Conservation (phyloP, 2,888 invertebrate species). For the Cetonia aurata region DNA sequence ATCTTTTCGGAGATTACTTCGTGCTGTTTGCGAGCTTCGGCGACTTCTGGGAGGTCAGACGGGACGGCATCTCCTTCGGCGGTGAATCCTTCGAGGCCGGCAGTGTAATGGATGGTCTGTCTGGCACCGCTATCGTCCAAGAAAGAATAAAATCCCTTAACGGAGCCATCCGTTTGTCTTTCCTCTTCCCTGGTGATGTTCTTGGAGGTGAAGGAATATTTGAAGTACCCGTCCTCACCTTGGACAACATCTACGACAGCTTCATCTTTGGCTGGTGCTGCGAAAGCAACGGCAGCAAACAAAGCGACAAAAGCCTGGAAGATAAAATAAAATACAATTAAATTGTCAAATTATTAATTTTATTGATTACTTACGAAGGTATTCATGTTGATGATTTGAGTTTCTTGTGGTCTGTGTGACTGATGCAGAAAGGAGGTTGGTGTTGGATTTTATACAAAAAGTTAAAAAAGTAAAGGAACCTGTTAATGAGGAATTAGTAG, state of each 20-base stretch:
- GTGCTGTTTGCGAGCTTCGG: constrained; percentile 36
- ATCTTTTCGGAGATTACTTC: constrained; percentile 37
- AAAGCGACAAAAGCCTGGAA: constrained; percentile 24
- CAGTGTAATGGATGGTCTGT: constrained; percentile 42
- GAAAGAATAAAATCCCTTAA: constrained; percentile 40
- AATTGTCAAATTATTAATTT: neutral
- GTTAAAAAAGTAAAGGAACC: neutral
- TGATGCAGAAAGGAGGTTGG: neutral
- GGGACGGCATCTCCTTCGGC: constrained; percentile 33
- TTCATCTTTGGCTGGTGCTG: constrained; percentile 33
- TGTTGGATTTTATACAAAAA: neutral
- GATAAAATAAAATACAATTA: constrained; percentile 13
- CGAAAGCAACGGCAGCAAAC: constrained; percentile 19
- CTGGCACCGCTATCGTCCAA: constrained; percentile 36
- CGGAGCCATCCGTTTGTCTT: constrained; percentile 39
- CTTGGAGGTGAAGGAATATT: constrained; percentile 35
- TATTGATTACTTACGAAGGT: constrained; percentile 12
- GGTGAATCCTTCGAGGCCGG: constrained; percentile 41
- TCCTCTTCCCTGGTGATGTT: constrained; percentile 42
- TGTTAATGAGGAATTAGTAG: constrained; percentile 18
- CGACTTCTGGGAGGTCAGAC: constrained; percentile 40
- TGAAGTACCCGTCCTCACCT: constrained; percentile 38
- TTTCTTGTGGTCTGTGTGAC: neutral
- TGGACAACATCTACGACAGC: constrained; percentile 34
- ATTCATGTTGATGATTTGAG: constrained; percentile 13